Evolutionary conservation across 2,888 invertebrate species (phyloP).

Genomic region (Plagodis dolabraria): DNA sequence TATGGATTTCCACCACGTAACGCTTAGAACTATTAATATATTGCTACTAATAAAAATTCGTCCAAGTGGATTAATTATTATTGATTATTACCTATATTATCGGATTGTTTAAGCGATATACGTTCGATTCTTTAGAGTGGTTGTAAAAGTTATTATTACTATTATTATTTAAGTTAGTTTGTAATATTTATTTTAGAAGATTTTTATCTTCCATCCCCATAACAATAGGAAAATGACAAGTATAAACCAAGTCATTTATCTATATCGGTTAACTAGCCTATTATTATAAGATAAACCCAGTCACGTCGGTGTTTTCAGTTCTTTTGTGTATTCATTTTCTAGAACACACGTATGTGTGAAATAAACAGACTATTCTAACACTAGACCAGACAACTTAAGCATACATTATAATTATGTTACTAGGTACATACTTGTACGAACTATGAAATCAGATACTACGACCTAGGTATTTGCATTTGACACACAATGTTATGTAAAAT

Average conservation of each 20-base stretch:
- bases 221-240: too few relatives aligned
- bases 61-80: too few relatives aligned
- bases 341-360: constrained; percentile 24
- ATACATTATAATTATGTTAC: constrained; percentile 1
- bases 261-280: neutral
- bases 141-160: too few relatives aligned
- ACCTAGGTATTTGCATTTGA: constrained; percentile 2
- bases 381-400: constrained; percentile 16
- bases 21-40: too few relatives aligned
- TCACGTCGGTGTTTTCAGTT: constrained; percentile 19
- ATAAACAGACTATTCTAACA: constrained; percentile 19
- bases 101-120: too few relatives aligned
- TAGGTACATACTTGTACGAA: neutral
- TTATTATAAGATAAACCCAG: constrained; percentile 19
- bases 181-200: too few relatives aligned
- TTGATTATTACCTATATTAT: too few relatives aligned
- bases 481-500: neutral
- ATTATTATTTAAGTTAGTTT: too few relatives aligned
- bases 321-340: constrained; percentile 11
- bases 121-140: too few relatives aligned
- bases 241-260: neutral
- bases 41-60: too few relatives aligned
- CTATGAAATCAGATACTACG: constrained; percentile 11
- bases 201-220: too few relatives aligned
- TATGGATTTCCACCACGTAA: too few relatives aligned